Base-by-base conservation (phyloP, 2,888 invertebrate species). In the Xylocampa areola region DNA sequence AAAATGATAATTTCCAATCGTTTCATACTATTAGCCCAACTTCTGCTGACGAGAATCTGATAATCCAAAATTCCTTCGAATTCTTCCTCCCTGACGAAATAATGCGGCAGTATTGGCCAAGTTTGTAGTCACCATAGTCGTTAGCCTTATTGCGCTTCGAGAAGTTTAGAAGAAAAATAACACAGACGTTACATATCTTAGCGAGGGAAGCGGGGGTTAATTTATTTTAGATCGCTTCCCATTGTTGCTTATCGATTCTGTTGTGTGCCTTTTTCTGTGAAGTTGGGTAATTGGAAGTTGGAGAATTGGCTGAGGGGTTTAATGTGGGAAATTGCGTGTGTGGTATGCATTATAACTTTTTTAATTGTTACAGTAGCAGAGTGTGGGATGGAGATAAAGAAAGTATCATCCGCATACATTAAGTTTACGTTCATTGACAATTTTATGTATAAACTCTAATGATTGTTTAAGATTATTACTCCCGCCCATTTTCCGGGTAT, bases 161-260 rank as follows among this genome's bases (percentile, higher is more conserved):
- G 47, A 82, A 83, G 64, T 81, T 83, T 65, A 52, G 4, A 68
- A 76, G 80, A 80, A 84, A 84, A 84, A 82, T 82, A 81, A 76
- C 70, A 61, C 57, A 66, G 68, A 75, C 79, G 68, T 74, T 74
- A 76, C 76, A 80, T 80, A 76, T 74, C 73, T 76, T 58, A 63
- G 69, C 51, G 52, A 43, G 25, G 52, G 40, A 48, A 48, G 35
- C 23, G 60, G 13, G 61, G 67, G 67, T 73, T 77, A 77, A 77
- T 77, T 80, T 78, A 75, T 75, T 77, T 77, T 67, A 64, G 66
- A 81, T 73, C 60, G 54, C 43, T 21, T 21, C 45, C 41, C 16
- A 48, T 69, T 65, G 66, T 61, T 49, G 43, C 54, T 33, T 57
- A 54, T 55, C 27, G 33, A 53, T 62, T 44, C 30, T 39, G 27